Evolutionary conservation across 2,888 invertebrate species (phyloP).

Genomic region (Sarcophaga variegata): DNA sequence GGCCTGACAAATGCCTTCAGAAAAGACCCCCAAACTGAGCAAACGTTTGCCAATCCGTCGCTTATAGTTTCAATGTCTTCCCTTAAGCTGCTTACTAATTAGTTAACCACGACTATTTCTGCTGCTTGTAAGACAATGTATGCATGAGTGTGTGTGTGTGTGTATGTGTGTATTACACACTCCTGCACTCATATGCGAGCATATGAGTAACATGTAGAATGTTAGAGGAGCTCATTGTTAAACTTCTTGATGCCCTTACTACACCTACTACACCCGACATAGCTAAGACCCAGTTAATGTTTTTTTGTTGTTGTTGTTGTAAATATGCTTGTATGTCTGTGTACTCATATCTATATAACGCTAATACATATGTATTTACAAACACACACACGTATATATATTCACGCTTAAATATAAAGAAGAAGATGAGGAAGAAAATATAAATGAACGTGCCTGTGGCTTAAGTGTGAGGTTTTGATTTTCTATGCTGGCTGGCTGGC

Average conservation of each 20-base stretch:
- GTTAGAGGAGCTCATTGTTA: background rate
- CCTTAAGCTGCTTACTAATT: too few relatives aligned
- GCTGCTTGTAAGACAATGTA: too few relatives aligned
- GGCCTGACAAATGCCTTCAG: too few relatives aligned
- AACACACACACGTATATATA: background rate
- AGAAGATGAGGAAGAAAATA: conserved; percentile 51
- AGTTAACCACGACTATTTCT: too few relatives aligned
- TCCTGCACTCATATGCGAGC: background rate
- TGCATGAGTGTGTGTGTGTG: conserved; percentile 1
- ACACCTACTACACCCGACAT: conserved; percentile 14
- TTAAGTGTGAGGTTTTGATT: conserved; percentile 59
- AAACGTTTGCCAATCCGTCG: too few relatives aligned
- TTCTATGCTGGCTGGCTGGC: conserved; percentile 39
- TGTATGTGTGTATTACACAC: background rate
- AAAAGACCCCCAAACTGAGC: too few relatives aligned
- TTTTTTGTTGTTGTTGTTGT: conserved; percentile 42
- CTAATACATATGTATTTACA: conserved; percentile 43
- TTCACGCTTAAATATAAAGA: conserved; percentile 32
- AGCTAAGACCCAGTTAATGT: conserved; percentile 40
- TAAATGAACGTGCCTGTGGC: conserved; percentile 66
- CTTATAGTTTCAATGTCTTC: too few relatives aligned
- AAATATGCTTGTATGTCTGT: conserved; percentile 21
- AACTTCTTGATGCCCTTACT: conserved; percentile 1
- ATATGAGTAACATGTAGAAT: too few relatives aligned
- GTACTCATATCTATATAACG: background rate